Conservation (phyloP, 1,140 invertebrate genomes). For the Mamestra configurata region DNA sequence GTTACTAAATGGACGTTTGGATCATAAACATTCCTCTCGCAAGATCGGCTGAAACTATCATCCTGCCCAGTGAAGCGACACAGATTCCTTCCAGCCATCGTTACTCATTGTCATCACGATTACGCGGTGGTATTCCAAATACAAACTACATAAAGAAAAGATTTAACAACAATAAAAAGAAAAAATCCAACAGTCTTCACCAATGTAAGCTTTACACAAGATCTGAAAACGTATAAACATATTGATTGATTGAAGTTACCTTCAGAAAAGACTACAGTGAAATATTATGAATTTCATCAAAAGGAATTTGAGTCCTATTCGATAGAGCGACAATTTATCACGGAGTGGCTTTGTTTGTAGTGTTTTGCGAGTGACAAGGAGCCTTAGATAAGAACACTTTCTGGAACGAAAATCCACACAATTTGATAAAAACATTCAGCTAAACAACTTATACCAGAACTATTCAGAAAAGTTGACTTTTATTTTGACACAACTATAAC, state of each 20-base stretch:
- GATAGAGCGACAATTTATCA: neutral
- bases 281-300: conserved; percentile 3
- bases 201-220: neutral
- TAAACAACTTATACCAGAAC: too few species aligned
- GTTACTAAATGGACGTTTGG: too few species aligned
- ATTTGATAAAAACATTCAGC: too few species aligned
- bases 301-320: neutral
- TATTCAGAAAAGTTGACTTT: too few species aligned
- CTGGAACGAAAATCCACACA: too few species aligned
- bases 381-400: too few species aligned
- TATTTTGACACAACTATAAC: too few species aligned
- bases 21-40: neutral
- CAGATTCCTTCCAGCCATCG: neutral
- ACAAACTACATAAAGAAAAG: neutral
- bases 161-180: neutral
- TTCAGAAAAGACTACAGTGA: neutral
- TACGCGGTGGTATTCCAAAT: neutral
- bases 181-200: neutral
- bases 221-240: neutral
- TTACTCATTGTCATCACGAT: neutral
- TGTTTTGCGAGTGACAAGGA: too few species aligned
- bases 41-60: neutral
- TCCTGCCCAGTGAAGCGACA: neutral
- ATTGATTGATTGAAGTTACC: neutral
- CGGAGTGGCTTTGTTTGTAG: neutral